These are phyloP conservation scores for Caenorhabditis macrosperma DNA, from an alignment of 2,888 invertebrate species.

Conservation along the genomic window DNA sequence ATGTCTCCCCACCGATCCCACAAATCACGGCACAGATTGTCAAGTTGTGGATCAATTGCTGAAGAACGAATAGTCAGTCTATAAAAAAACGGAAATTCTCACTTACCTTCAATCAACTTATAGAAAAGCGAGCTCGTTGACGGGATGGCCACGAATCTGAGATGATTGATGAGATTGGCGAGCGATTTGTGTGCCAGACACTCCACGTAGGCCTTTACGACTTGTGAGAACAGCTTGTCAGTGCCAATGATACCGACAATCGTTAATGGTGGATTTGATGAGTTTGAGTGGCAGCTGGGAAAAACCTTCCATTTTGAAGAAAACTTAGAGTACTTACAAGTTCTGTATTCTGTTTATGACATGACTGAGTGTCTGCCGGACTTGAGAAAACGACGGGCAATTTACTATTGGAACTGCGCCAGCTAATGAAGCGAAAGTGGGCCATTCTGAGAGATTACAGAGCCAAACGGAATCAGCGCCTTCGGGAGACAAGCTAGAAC, in stretches of 20 bases:
- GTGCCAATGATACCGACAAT: constrained; percentile 76
- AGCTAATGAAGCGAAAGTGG: constrained; percentile 31
- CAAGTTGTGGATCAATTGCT: constrained; percentile 65
- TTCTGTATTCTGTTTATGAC: constrained; percentile 77
- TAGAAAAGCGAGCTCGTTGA: constrained; percentile 73
- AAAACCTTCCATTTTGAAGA: constrained; percentile 1
- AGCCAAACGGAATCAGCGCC: constrained; percentile 53
- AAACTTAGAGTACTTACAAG: constrained; percentile 67
- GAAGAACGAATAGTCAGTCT: constrained; percentile 4
- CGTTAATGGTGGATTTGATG: constrained; percentile 73
- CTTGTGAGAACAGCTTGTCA: constrained; percentile 75
- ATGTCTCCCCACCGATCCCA: constrained; percentile 70
- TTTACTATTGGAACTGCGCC: constrained; percentile 68
- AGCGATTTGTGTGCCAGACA: constrained; percentile 77
- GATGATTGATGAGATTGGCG: constrained; percentile 77
- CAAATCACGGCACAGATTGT: constrained; percentile 66
- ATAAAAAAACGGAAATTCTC: not conserved
- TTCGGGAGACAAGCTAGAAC: constrained; percentile 26
- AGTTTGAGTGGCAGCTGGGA: constrained; percentile 78
- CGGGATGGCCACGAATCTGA: constrained; percentile 76
- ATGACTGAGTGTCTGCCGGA: constrained; percentile 68
- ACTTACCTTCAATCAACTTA: constrained; percentile 60
- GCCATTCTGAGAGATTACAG: constrained; percentile 46
- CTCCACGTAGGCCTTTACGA: constrained; percentile 77
- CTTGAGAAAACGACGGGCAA: constrained; percentile 66